Evolutionary conservation across 2,888 invertebrate genomes (phyloP), one percentile per base, ranked within the genome.

Genomic region (Actias luna): DNA sequence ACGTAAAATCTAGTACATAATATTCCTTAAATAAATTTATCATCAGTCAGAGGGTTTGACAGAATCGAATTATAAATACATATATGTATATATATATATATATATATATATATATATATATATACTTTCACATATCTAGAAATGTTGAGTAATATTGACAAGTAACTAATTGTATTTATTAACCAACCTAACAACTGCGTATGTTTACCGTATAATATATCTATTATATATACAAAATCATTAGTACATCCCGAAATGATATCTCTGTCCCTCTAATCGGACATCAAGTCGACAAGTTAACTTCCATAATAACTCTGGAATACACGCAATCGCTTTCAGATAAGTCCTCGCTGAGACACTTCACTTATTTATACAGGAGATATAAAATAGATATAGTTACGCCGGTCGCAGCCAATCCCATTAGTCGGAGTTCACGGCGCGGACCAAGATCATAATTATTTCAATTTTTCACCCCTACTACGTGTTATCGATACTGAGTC

Each of bases 391-490:
- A 59, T 60, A 68, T 68, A 70, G 67, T 72, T 73, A 71, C 63
- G 69, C 69, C 71, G 74, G 71, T 76, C 69, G 70, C 73, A 72
- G 67, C 67, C 75, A 75, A 76, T 78, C 70, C 74, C 72, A 76
- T 74, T 78, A 76, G 72, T 66, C 68, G 71, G 65, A 69, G 67
- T 76, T 74, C 73, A 69, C 72, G 65, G 64, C 68, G 70, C 55
- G 69, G 63, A 65, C 66, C 64, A 63, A 70, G 72, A 71, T 78
- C 76, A 76, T 78, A 78, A 78, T 77, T 78, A 78, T 78, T 78
- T 76, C 76, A 77, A 72, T 71, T 62, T 22, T 0, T n/a, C 4
- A 7, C 65, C 67, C 27, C 64, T 76, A 75, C 77, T 33, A 71
- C 5, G 29, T 35, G 27, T 46, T 59, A 59, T 65, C 60, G 64